A percentile compares a stretch with the other conserved stretches of the same genome.
Conservation (phyloP, 2,888 invertebrate species). For the Lithophane leautieri region DNA sequence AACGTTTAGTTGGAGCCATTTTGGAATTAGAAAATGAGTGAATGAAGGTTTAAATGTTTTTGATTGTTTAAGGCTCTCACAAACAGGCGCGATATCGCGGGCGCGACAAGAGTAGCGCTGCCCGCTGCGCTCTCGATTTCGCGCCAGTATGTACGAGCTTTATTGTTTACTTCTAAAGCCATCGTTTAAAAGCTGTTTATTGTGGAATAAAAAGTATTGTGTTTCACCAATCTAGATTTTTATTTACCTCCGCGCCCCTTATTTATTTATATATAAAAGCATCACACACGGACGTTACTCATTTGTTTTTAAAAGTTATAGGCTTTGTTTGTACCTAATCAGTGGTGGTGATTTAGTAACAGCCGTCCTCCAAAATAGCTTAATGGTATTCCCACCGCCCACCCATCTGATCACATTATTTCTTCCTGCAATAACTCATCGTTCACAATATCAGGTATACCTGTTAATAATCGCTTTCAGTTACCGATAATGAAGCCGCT, state of each 20-base stretch:
- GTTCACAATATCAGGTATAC: conserved; percentile 11
- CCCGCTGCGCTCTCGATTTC: no score
- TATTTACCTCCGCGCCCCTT: conserved; percentile 1
- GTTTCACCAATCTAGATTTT: no score
- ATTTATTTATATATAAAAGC: neutral
- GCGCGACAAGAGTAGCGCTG: no score
- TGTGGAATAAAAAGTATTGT: conserved; percentile 1
- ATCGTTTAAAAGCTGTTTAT: neutral
- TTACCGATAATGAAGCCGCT: conserved; percentile 9
- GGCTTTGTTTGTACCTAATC: neutral
- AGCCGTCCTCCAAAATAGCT: neutral
- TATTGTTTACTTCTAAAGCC: neutral
- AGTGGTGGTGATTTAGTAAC: neutral
- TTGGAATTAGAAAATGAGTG: conserved; percentile 8
- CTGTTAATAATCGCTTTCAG: conserved; percentile 36
- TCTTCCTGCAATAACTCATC: conserved; percentile 11
- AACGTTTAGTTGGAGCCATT: conserved; percentile 18
- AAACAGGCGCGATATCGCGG: no score
- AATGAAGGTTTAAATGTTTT: conserved; percentile 22
- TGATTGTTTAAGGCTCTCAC: no score
- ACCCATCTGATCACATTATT: neutral
- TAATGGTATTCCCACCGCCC: no score
- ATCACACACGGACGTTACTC: neutral
- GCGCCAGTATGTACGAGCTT: no score
- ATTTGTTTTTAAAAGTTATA: neutral